These are phyloP conservation scores for Tautogolabrus adspersus DNA, from an alignment of 2,113 vertebrate species.

Conservation along the genomic window DNA sequence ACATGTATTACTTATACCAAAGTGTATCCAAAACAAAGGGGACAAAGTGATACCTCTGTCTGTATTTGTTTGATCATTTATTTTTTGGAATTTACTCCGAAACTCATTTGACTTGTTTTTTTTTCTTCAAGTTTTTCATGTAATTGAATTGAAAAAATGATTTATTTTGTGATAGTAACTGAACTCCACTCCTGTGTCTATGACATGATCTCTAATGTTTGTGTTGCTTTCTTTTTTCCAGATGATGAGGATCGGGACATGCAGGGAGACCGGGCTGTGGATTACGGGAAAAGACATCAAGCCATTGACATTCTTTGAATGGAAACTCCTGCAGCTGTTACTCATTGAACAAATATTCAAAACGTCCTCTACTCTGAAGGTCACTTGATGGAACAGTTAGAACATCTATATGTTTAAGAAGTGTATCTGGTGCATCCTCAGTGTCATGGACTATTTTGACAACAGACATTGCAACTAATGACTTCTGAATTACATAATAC, in stretches of 20 bases:
- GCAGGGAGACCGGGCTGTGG: slow-evolving; percentile 89
- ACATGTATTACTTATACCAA: not conserved
- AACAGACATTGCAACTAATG: slow-evolving; percentile 62
- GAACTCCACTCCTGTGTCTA: not conserved
- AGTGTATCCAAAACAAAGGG: no score
- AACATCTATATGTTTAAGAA: slow-evolving; percentile 52
- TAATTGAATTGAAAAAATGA: no score
- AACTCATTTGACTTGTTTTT: no score
- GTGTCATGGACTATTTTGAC: slow-evolving; percentile 64
- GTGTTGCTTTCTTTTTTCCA: slow-evolving; percentile 69
- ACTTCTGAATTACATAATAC: slow-evolving; percentile 58
- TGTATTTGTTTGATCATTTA: no score
- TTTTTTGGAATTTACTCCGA: no score
- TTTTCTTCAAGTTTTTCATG: no score
- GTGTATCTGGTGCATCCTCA: slow-evolving; percentile 47
- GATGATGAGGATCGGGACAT: slow-evolving; percentile 96
- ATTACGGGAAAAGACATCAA: slow-evolving; percentile 92
- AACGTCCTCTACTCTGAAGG: slow-evolving; percentile 35
- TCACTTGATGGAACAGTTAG: slow-evolving; percentile 41
- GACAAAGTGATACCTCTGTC: no score
- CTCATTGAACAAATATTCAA: slow-evolving; percentile 37
- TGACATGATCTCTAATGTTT: slow-evolving; percentile 30
- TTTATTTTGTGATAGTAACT: no score
- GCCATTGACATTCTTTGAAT: slow-evolving; percentile 89
- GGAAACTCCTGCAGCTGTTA: slow-evolving; percentile 16